These are phyloP conservation scores for Perca schrenkii DNA, from an alignment of 2,113 vertebrate genomes.

Conservation along the genomic window DNA sequence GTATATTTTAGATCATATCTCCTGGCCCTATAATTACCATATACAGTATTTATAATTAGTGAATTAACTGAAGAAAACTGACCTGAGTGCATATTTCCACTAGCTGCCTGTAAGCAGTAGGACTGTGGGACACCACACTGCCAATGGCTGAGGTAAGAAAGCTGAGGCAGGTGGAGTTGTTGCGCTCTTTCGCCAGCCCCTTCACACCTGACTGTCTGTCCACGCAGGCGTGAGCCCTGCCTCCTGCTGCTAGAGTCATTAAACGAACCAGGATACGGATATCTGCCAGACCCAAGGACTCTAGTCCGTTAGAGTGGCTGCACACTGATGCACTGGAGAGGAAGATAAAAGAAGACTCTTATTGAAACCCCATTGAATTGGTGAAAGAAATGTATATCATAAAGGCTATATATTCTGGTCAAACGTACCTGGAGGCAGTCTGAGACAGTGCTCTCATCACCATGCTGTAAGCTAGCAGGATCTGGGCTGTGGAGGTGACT, in stretches of 20 bases:
- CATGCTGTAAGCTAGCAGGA: slow-evolving; percentile 87
- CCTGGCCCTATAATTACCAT: background rate
- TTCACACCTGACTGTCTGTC: slow-evolving; percentile 65
- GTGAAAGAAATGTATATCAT: background rate
- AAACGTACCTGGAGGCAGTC: slow-evolving; percentile 80
- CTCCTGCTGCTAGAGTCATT: slow-evolving; percentile 85
- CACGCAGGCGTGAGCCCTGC: slow-evolving; percentile 79
- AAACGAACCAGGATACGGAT: slow-evolving; percentile 86
- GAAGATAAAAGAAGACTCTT: slow-evolving; percentile 2
- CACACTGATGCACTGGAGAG: slow-evolving; percentile 73
- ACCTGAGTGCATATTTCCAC: slow-evolving; percentile 88
- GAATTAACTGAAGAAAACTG: slow-evolving; percentile 2
- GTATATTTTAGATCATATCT: background rate
- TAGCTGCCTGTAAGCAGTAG: slow-evolving; percentile 82
- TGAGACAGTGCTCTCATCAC: slow-evolving; percentile 86
- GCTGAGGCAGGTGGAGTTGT: slow-evolving; percentile 79
- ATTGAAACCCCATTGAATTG: slow-evolving; percentile 6
- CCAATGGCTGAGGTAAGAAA: slow-evolving; percentile 87
- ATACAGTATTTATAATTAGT: background rate
- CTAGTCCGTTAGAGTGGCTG: slow-evolving; percentile 83
- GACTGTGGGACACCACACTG: slow-evolving; percentile 84
- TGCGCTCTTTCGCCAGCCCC: slow-evolving; percentile 63
- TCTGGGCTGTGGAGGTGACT: slow-evolving; percentile 85
- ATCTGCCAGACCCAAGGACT: slow-evolving; percentile 86
- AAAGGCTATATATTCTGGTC: background rate